Conservation (phyloP, 1,140 invertebrate genomes). For the Caenorhabditis latens region DNA sequence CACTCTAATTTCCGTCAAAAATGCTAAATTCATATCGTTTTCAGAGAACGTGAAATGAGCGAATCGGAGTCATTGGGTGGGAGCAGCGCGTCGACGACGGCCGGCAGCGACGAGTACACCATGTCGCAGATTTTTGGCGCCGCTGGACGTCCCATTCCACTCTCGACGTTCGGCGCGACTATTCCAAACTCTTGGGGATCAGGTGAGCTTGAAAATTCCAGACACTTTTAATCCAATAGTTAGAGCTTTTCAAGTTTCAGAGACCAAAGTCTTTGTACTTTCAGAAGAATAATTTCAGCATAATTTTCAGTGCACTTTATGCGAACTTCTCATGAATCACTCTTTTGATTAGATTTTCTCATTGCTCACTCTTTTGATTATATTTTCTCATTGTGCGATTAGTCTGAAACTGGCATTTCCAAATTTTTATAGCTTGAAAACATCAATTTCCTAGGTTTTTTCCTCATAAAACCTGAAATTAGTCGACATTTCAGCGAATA, state of each 20-base stretch:
- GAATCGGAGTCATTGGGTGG: constrained; percentile 75
- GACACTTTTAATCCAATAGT: background rate
- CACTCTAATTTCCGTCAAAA: background rate
- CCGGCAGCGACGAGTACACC: constrained; percentile 67
- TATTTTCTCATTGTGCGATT: no score
- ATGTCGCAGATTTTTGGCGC: constrained; percentile 61
- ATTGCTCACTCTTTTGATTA: no score
- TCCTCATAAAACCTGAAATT: no score
- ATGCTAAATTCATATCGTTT: background rate
- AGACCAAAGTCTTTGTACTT: background rate
- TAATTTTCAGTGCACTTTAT: no score
- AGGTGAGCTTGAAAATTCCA: background rate
- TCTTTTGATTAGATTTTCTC: no score
- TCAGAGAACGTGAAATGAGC: constrained; percentile 71
- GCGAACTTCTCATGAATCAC: no score
- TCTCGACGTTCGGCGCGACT: constrained; percentile 34
- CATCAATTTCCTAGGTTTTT: no score
- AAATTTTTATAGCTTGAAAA: no score
- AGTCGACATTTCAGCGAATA: no score
- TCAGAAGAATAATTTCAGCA: no score
- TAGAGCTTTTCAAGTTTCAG: background rate
- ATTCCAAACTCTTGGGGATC: constrained; percentile 64
- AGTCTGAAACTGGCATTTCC: no score
- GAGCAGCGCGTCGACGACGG: constrained; percentile 66
- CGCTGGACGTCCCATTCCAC: constrained; percentile 66